phyloP scores from a whole-genome alignment of 2,888 invertebrate genomes.

The Plebejus anna region DNA sequence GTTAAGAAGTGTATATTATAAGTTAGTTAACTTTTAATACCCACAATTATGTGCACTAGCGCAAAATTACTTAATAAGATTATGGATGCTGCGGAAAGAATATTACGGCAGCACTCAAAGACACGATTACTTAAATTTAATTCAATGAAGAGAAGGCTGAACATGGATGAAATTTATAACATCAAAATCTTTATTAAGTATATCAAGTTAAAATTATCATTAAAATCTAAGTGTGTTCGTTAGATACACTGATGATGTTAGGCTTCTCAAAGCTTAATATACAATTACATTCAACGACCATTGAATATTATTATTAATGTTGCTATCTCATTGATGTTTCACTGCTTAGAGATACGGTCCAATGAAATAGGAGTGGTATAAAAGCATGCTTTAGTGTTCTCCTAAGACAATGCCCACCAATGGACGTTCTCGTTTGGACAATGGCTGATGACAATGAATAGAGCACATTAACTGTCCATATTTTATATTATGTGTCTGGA shows the following conservation, averaged over 20 bases:
- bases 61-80: too few species aligned
- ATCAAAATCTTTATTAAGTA: too few species aligned
- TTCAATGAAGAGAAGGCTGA: too few species aligned
- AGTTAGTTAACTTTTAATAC: too few species aligned
- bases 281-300: too few species aligned
- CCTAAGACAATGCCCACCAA: slow-evolving; percentile 46
- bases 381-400: slow-evolving; percentile 45
- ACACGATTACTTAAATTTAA: too few species aligned
- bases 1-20: too few species aligned
- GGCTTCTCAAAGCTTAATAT: neutral
- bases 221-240: neutral
- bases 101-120: too few species aligned
- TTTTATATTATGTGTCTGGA: slow-evolving; percentile 3
- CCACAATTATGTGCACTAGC: too few species aligned
- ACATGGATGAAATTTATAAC: too few species aligned
- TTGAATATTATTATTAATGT: neutral
- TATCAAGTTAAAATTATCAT: too few species aligned
- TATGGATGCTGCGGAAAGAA: neutral
- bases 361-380: slow-evolving; percentile 39
- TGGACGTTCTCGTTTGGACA: slow-evolving; percentile 44
- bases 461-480: slow-evolving; percentile 31
- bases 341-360: neutral
- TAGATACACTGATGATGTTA: neutral
- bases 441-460: slow-evolving; percentile 42
- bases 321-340: neutral